Evolutionary conservation across 2,888 invertebrate species (phyloP).

Genomic region (Helobdella robusta): DNA sequence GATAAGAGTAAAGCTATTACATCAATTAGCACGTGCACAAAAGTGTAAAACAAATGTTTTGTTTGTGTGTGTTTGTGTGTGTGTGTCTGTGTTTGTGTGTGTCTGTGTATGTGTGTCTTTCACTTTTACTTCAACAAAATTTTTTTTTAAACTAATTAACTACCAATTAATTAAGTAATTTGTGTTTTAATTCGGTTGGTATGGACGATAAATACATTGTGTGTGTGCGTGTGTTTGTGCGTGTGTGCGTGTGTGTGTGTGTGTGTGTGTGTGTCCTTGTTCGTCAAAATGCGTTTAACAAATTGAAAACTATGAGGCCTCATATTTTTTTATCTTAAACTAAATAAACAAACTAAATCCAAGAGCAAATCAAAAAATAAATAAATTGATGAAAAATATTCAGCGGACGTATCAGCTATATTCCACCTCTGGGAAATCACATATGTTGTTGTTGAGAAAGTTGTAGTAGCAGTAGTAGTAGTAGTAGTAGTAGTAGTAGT

Average conservation of each 20-base stretch:
- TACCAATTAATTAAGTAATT: no score
- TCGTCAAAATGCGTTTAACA: neutral
- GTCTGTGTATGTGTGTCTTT: neutral
- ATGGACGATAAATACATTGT: neutral
- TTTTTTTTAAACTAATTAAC: no score
- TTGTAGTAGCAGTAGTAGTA: neutral
- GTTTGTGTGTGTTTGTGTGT: neutral
- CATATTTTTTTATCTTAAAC: neutral
- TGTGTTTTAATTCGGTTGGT: neutral
- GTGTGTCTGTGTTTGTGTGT: neutral
- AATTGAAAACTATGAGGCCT: neutral
- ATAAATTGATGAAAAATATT: no score
- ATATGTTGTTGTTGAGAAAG: neutral
- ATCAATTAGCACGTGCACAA: no score
- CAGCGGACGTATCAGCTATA: no score
- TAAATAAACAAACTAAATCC: no score
- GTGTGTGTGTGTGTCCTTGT: neutral
- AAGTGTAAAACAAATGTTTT: neutral
- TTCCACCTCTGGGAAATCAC: no score
- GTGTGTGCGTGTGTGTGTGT: slow-evolving; percentile 4
- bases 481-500: neutral
- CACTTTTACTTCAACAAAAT: no score
- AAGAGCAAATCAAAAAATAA: no score
- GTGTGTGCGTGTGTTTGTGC: neutral
- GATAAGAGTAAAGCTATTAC: no score